Evolutionary conservation across 2,888 invertebrate genomes (phyloP), one percentile per base, ranked within the genome.

Genomic region (Rhynchonema sp.): DNA sequence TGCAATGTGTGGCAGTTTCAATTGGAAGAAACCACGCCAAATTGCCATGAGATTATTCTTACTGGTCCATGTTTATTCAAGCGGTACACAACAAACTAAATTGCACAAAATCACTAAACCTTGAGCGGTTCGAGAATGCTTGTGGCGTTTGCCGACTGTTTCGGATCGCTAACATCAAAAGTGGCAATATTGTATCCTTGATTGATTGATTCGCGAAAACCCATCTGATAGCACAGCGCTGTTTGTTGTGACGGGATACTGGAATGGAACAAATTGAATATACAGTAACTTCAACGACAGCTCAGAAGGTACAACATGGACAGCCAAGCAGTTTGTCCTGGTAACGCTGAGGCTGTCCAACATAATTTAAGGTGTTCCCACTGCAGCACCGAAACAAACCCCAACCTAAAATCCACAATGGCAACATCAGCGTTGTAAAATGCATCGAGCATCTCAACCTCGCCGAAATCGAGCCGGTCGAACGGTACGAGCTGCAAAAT

Each of bases 391-490:
- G n/a, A n/a, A n/a, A n/a, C n/a, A n/a, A n/a, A n/a, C n/a, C n/a
- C n/a, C 38, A 38, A 38, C 38, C 38, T 89, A 66, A 98, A 80
- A 75, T 98, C 98, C 54, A 96, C 89, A 52, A 98, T 81, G 0
- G 89, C 92, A 55, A 96, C 89, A 75, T 98, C 96, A 0, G 98
- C 96, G 81, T 92, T 92, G 77, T 96, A 96, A 77, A 98, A 96
- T 65, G 84, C 84, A 73, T 94, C 92, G 69, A 94, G 77, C 0
- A 88, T 87, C 75, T 87, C 87, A 22, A 89, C 86, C 77, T 96
- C 96, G 0, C 94, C 96, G 77, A 92, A 96, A 77, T 98, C 96
- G 65, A 96, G 78, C 74, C 89, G 90, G 74, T 96, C 90, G 80
- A 92, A 96, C 85, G 70, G 69, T 58, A 71, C 65, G 56, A 63